Evolutionary conservation across 2,888 invertebrate genomes (phyloP).

Genomic region (Catonia carolina): DNA sequence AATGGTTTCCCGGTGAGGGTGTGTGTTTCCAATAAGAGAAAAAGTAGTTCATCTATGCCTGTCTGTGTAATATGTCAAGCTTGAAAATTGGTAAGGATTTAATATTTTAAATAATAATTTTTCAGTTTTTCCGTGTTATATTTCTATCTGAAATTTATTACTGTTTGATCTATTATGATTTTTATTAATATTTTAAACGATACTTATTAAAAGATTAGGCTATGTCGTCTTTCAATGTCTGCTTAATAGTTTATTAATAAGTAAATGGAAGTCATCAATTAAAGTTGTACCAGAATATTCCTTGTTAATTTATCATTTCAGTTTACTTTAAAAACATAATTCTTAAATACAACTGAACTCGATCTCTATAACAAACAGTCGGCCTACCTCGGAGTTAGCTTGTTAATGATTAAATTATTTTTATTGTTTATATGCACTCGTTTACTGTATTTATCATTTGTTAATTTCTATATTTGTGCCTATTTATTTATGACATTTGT

Average conservation of each 20-base stretch:
- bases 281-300: no score
- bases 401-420: background rate
- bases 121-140: no score
- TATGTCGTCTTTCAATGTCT: conserved; percentile 7
- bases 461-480: background rate
- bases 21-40: conserved; percentile 26
- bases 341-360: no score
- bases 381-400: background rate
- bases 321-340: no score
- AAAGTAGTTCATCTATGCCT: conserved; percentile 30
- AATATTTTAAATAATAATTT: background rate
- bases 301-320: no score
- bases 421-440: no score
- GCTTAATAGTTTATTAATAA: conserved; percentile 2
- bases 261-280: background rate
- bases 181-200: no score
- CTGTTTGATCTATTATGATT: no score
- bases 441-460: background rate
- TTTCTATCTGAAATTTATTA: no score
- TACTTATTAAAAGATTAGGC: conserved; percentile 5
- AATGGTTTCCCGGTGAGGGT: conserved; percentile 33
- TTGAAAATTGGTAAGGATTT: conserved; percentile 37
- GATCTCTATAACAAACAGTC: no score
- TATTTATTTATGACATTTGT: background rate
- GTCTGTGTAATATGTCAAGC: conserved; percentile 36